phyloP scores from a whole-genome alignment of 2,888 invertebrate genomes.

The Cephus runcator region DNA sequence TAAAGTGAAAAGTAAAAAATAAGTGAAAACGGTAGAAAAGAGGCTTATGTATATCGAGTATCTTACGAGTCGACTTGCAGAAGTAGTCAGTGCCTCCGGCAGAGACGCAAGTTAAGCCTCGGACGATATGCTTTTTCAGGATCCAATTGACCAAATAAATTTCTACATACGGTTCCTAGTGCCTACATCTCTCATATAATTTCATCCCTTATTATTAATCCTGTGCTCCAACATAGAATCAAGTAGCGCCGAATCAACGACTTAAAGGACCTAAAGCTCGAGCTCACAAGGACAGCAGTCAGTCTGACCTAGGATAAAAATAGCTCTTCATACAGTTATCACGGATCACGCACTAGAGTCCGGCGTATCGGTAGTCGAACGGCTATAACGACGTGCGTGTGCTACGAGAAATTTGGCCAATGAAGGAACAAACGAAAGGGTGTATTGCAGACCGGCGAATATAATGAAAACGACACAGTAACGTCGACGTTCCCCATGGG shows the following conservation, averaged over 20 bases:
- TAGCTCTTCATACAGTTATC: slow-evolving; percentile 54
- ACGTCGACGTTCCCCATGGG: neutral
- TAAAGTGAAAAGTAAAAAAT: neutral
- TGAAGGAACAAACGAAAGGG: slow-evolving; percentile 41
- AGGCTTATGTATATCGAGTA: slow-evolving; percentile 28
- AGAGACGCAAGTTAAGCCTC: neutral
- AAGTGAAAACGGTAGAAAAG: slow-evolving; percentile 23
- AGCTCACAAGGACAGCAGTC: neutral
- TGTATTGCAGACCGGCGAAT: slow-evolving; percentile 17
- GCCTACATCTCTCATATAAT: neutral
- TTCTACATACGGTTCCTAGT: neutral
- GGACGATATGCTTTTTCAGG: neutral
- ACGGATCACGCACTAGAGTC: slow-evolving; percentile 53
- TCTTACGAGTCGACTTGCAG: slow-evolving; percentile 10
- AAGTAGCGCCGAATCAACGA: neutral
- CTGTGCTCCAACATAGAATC: neutral
- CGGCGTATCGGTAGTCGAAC: slow-evolving; percentile 57
- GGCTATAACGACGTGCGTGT: slow-evolving; percentile 63
- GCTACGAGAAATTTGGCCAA: slow-evolving; percentile 62
- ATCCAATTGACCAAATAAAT: neutral
- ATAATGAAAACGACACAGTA: neutral
- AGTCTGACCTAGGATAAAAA: slow-evolving; percentile 31
- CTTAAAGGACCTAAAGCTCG: neutral
- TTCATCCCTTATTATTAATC: neutral
- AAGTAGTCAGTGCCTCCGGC: neutral